Conservation (phyloP, 2,113 vertebrate genomes). For the Ictalurus furcatus region DNA sequence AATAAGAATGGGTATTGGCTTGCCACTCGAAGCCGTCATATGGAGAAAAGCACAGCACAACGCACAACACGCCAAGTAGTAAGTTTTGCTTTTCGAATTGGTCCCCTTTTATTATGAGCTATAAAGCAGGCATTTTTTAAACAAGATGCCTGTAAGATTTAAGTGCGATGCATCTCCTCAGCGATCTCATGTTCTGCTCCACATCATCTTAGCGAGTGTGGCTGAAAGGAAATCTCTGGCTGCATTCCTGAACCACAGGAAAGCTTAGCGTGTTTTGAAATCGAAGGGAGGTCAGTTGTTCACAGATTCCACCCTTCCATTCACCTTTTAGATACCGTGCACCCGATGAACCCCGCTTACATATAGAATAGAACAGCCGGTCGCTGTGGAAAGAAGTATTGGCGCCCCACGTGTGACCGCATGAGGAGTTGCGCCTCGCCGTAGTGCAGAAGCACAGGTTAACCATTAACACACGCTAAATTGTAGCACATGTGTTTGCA, state of each 20-base stretch:
- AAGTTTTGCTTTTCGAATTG: background rate
- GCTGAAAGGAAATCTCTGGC: slow-evolving; percentile 29
- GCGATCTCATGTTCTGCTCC: background rate
- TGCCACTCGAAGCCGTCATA: background rate
- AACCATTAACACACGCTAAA: background rate
- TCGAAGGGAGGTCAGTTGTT: slow-evolving; percentile 24
- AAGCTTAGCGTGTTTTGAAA: slow-evolving; percentile 18
- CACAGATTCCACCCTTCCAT: slow-evolving; percentile 1
- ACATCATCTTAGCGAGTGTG: background rate
- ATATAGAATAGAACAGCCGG: background rate
- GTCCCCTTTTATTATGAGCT: background rate
- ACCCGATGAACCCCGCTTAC: background rate
- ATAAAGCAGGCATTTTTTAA: background rate
- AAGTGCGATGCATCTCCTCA: background rate
- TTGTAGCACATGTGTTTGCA: slow-evolving; percentile 60
- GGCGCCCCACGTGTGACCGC: background rate
- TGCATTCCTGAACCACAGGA: slow-evolving; percentile 28
- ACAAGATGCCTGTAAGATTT: background rate
- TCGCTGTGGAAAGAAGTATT: background rate
- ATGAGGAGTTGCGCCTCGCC: background rate
- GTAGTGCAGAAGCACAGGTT: background rate
- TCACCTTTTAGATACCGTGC: background rate
- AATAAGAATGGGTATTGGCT: background rate
- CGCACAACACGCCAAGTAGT: background rate
- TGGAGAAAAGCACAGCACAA: background rate